Percentiles rank a stretch among this genome's conserved stretches.
phyloP scores from a whole-genome alignment of 2,797 vertebrate species.

The Argyrosomus regius region DNA sequence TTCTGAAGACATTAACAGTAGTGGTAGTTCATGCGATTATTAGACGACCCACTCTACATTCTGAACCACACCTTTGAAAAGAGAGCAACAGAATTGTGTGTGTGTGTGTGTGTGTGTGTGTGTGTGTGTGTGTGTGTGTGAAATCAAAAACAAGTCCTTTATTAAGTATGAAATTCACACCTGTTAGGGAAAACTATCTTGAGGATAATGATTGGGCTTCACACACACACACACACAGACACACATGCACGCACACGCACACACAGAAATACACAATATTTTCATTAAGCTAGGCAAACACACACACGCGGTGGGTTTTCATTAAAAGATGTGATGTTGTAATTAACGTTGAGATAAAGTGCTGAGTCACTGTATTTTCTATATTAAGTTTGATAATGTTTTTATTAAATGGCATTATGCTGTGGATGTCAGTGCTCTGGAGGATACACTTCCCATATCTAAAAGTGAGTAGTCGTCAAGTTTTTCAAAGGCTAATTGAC shows the following conservation, averaged over 20 bases:
- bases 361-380: constrained; percentile 69
- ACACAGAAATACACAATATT: constrained; percentile 13
- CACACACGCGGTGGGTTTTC: constrained; percentile 57
- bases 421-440: constrained; percentile 69
- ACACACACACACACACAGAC: constrained; percentile 11
- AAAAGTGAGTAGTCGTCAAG: constrained; percentile 78
- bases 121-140: constrained; percentile 15
- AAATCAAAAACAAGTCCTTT: constrained; percentile 48
- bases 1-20: neutral
- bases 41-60: neutral
- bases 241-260: constrained; percentile 23
- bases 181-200: constrained; percentile 60
- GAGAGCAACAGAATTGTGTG: neutral
- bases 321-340: constrained; percentile 69
- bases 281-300: constrained; percentile 48
- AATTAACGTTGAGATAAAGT: constrained; percentile 75
- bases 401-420: constrained; percentile 78
- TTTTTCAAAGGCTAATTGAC: constrained; percentile 78
- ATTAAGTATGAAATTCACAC: constrained; percentile 66
- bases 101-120: constrained; percentile 14
- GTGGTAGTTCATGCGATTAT: neutral
- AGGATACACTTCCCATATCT: constrained; percentile 59
- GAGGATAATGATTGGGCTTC: constrained; percentile 45
- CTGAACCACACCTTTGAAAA: neutral
- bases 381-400: constrained; percentile 78